phyloP scores from a whole-genome alignment of 2,888 invertebrate genomes.

The Idaea biselata region DNA sequence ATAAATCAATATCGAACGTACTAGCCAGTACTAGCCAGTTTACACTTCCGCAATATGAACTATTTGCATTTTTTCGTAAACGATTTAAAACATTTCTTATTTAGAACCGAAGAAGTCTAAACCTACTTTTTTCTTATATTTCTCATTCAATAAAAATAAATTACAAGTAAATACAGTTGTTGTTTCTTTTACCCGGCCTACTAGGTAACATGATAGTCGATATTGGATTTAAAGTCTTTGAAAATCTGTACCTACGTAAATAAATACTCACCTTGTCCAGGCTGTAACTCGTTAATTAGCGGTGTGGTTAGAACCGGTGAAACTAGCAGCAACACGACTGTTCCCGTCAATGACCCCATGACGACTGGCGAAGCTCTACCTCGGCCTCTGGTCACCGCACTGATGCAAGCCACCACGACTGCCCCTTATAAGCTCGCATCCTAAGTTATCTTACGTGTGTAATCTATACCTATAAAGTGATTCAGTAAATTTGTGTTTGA shows the following conservation, averaged over 20 bases:
- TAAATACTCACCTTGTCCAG: slow-evolving; percentile 58
- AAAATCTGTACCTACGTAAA: neutral
- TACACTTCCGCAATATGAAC: neutral
- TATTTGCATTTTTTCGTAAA: neutral
- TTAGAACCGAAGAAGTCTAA: too few relatives aligned
- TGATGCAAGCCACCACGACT: slow-evolving; percentile 54
- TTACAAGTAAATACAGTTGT: neutral
- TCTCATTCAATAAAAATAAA: neutral
- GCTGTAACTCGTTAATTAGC: slow-evolving; percentile 59
- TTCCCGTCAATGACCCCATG: slow-evolving; percentile 62
- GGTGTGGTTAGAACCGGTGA: slow-evolving; percentile 52
- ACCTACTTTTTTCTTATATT: too few relatives aligned
- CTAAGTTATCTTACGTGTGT: slow-evolving; percentile 31
- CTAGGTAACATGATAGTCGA: too few relatives aligned
- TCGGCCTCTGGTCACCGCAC: slow-evolving; percentile 43
- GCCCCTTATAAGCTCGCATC: slow-evolving; percentile 60
- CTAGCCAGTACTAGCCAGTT: neutral
- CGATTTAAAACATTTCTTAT: too few relatives aligned
- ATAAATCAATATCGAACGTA: neutral
- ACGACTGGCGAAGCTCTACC: slow-evolving; percentile 52
- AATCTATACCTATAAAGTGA: neutral
- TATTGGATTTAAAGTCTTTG: too few relatives aligned
- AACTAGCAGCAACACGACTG: slow-evolving; percentile 52
- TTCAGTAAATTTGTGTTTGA: neutral
- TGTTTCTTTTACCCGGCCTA: too few relatives aligned